These are phyloP conservation scores for Phoenoteleia sp. DNA, from an alignment of 2,888 invertebrate genomes.

Conservation along the genomic window DNA sequence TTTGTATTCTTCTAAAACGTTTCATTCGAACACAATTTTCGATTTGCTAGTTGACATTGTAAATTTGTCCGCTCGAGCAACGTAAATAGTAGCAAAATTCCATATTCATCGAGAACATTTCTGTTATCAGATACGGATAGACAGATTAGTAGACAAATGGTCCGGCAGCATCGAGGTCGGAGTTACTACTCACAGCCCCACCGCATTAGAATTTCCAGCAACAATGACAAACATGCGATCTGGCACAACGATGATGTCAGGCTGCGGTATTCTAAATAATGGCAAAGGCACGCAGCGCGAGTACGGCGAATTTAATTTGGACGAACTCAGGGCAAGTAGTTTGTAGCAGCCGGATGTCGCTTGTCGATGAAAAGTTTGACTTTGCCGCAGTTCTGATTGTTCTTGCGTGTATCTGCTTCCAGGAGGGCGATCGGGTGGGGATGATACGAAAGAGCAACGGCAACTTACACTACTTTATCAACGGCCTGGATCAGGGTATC, in stretches of 20 bases:
- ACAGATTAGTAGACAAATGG: constrained; percentile 98
- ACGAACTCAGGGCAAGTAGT: constrained; percentile 92
- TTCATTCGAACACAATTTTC: too few relatives aligned
- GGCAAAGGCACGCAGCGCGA: constrained; percentile 97
- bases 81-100: constrained; percentile 19
- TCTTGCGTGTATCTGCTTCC: background rate
- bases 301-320: constrained; percentile 97
- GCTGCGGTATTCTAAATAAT: constrained; percentile 98
- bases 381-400: too few relatives aligned
- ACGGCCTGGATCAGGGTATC: constrained; percentile 96
- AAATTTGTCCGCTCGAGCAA: too few relatives aligned
- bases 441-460: constrained; percentile 95
- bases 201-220: constrained; percentile 96
- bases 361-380: background rate
- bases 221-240: constrained; percentile 98
- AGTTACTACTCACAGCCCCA: constrained; percentile 97
- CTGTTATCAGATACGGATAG: constrained; percentile 92
- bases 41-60: too few relatives aligned
- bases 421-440: constrained; percentile 97
- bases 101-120: constrained; percentile 25
- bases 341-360: background rate
- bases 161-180: constrained; percentile 98
- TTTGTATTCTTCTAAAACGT: too few relatives aligned
- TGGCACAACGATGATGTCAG: constrained; percentile 98
- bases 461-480: constrained; percentile 96